These are phyloP conservation scores for Trachelipus rathkii DNA, from an alignment of 1,140 invertebrate genomes.

Conservation along the genomic window DNA sequence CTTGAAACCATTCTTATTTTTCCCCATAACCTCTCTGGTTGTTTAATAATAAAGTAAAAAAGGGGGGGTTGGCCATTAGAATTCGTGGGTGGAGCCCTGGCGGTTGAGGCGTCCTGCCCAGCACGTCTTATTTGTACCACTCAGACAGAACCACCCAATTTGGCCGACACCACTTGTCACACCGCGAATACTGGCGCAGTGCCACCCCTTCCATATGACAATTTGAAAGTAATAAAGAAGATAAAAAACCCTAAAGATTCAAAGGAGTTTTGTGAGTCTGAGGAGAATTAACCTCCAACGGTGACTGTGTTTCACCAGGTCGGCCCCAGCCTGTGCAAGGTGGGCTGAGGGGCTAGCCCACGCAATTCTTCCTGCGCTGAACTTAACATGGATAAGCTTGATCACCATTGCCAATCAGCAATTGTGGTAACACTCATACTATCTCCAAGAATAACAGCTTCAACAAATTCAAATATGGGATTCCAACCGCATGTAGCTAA, in stretches of 20 bases:
- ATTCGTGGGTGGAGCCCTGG: neutral
- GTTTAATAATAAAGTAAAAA: neutral
- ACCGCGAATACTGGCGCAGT: neutral
- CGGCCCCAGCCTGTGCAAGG: neutral
- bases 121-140: neutral
- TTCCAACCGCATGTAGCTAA: neutral
- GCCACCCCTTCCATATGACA: neutral
- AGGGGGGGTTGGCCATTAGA: neutral
- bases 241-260: neutral
- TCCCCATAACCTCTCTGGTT: neutral
- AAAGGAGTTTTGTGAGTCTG: conserved; percentile 2
- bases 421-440: neutral
- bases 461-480: neutral
- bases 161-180: neutral
- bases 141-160: conserved; percentile 6
- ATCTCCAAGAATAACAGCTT: neutral
- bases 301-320: neutral
- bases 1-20: neutral
- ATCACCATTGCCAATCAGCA: neutral
- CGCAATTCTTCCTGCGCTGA: neutral
- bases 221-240: neutral
- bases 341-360: neutral
- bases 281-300: neutral
- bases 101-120: neutral
- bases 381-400: neutral